Evolutionary conservation across 64 coral and sea anemone genomes (phyloP).

Genomic region (Porites australiensis): DNA sequence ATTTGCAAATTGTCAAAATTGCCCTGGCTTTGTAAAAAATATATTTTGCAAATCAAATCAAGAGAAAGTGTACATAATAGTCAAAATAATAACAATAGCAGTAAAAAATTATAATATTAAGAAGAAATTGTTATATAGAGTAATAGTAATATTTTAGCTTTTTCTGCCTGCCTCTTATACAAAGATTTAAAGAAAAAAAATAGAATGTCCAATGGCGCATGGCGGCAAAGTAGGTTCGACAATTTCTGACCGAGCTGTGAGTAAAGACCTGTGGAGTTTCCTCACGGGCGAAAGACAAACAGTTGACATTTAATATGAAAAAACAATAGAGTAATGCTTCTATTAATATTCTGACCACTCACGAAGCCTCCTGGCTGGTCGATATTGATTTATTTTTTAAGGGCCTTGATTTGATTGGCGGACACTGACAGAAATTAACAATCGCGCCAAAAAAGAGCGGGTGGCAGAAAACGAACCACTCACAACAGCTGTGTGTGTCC

Average conservation of each 20-base stretch:
- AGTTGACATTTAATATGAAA: constrained; percentile 43
- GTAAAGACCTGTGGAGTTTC: background rate
- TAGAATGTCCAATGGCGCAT: no score
- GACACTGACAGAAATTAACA: constrained; percentile 27
- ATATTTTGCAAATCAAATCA: background rate
- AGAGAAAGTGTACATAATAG: background rate
- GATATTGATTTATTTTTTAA: constrained; percentile 61
- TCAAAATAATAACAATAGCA: background rate
- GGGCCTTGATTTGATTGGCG: constrained; percentile 2
- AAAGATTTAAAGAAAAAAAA: no score
- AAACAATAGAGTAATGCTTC: constrained; percentile 74
- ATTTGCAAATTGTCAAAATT: no score
- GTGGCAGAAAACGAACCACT: constrained; percentile 40
- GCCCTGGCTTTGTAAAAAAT: background rate
- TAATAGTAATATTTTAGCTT: no score
- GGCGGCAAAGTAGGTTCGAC: no score
- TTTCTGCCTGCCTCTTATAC: no score
- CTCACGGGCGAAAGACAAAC: background rate
- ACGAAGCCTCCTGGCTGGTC: constrained; percentile 1
- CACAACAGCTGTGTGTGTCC: constrained; percentile 52
- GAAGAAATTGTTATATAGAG: no score
- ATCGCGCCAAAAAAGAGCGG: constrained; percentile 52
- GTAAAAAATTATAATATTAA: no score
- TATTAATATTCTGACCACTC: constrained; percentile 85
- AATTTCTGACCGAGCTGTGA: background rate